Conservation (phyloP, 2,888 invertebrate species). For the Dermolepida albohirtum region DNA sequence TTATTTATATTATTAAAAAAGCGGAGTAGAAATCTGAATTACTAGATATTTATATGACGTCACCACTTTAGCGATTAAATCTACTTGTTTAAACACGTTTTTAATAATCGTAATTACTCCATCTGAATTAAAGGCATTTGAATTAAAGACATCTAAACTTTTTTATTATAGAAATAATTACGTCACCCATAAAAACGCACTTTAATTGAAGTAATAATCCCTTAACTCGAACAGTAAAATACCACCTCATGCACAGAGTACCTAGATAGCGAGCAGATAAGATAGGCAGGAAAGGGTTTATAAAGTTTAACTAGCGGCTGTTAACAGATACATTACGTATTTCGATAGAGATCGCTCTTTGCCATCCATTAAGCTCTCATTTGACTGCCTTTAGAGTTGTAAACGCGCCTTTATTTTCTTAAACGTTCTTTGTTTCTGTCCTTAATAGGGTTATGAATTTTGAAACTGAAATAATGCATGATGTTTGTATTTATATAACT, state of each 20-base stretch:
- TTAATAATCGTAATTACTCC: too few species aligned
- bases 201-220: conserved; percentile 22
- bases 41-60: too few species aligned
- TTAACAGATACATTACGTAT: conserved; percentile 33
- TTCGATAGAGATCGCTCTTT: conserved; percentile 13
- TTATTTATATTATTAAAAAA: too few species aligned
- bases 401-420: too few species aligned
- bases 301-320: conserved; percentile 31
- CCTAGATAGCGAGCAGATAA: conserved; percentile 24
- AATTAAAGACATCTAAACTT: conserved; percentile 3
- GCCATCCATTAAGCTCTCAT: conserved; percentile 20
- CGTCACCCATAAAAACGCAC: conserved; percentile 14
- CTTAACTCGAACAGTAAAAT: conserved; percentile 5
- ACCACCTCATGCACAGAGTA: conserved; percentile 4
- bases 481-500: too few species aligned
- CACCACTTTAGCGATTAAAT: too few species aligned
- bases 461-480: too few species aligned
- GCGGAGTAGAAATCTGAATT: too few species aligned
- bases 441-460: too few species aligned
- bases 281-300: conserved; percentile 30
- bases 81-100: too few species aligned
- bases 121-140: neutral
- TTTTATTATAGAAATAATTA: conserved; percentile 32
- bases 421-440: too few species aligned
- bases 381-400: conserved; percentile 4